phyloP scores from a whole-genome alignment of 2,113 vertebrate species.

The Lanius collurio region DNA sequence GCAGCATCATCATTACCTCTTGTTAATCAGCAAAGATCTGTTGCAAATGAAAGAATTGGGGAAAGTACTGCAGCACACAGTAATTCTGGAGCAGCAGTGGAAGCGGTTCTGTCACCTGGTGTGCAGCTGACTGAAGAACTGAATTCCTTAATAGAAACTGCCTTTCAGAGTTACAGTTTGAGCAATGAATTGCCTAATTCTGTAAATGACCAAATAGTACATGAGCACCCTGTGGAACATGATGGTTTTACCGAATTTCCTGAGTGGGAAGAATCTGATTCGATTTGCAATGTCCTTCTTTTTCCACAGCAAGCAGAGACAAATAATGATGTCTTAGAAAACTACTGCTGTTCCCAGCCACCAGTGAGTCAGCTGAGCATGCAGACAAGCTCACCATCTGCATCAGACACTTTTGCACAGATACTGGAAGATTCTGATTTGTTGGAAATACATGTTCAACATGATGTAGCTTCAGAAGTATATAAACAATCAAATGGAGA shows the following conservation, averaged over 20 bases:
- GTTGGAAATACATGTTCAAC: background rate
- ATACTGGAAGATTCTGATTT: background rate
- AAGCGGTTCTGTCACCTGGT: slow-evolving; percentile 38
- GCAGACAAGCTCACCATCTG: background rate
- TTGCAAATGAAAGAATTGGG: background rate
- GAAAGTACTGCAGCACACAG: background rate
- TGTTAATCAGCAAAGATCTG: slow-evolving; percentile 39
- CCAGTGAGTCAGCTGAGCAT: background rate
- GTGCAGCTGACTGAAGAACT: slow-evolving; percentile 78
- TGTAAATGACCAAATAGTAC: slow-evolving; percentile 30
- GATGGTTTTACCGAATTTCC: slow-evolving; percentile 23
- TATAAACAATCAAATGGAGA: background rate
- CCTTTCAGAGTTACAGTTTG: slow-evolving; percentile 70
- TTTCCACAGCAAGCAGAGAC: slow-evolving; percentile 24
- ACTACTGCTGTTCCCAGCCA: slow-evolving; percentile 4
- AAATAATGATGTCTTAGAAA: slow-evolving; percentile 41
- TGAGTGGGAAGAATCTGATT: slow-evolving; percentile 62
- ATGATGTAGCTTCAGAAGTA: background rate
- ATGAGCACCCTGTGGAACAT: background rate
- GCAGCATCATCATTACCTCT: slow-evolving; percentile 70
- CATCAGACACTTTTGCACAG: background rate
- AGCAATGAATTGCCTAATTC: slow-evolving; percentile 33
- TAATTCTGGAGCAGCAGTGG: slow-evolving; percentile 10
- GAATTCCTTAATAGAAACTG: slow-evolving; percentile 81
- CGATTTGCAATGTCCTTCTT: background rate